A percentile compares a stretch with the other conserved stretches of the same genome.
Conservation (phyloP, 2,888 invertebrate genomes). For the Drosophila parthenogenetica region DNA sequence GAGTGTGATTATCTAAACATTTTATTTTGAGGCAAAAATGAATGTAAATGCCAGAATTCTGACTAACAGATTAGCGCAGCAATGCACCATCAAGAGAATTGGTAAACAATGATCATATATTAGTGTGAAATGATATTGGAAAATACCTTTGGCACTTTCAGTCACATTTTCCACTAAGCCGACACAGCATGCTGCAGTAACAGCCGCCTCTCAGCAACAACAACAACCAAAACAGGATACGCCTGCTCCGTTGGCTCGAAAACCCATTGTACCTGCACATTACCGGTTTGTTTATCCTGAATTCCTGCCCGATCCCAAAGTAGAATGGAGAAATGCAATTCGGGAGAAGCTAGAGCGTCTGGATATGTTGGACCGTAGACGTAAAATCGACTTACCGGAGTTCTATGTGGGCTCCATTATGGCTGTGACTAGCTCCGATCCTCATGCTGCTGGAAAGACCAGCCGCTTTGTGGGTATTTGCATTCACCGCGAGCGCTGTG, state of each 20-base stretch:
- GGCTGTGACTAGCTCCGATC: constrained; percentile 94
- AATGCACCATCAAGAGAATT: constrained; percentile 58
- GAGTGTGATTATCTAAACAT: constrained; percentile 69
- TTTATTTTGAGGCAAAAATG: constrained; percentile 61
- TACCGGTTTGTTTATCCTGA: constrained; percentile 93
- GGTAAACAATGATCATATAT: constrained; percentile 46
- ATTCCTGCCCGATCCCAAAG: constrained; percentile 95
- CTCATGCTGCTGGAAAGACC: constrained; percentile 92
- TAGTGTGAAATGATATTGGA: background rate
- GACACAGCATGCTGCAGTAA: constrained; percentile 48
- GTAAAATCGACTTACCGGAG: constrained; percentile 95
- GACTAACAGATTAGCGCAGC: constrained; percentile 46
- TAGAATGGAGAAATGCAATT: constrained; percentile 91
- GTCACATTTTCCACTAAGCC: constrained; percentile 74
- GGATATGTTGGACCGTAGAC: constrained; percentile 94
- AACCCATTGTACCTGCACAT: constrained; percentile 85
- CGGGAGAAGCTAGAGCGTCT: constrained; percentile 95
- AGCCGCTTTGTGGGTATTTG: constrained; percentile 94
- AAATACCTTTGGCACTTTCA: constrained; percentile 18
- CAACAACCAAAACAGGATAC: constrained; percentile 39
- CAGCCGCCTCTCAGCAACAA: constrained; percentile 31
- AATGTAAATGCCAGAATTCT: constrained; percentile 53
- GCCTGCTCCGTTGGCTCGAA: constrained; percentile 32
- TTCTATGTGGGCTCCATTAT: constrained; percentile 98
- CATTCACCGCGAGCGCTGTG: constrained; percentile 92